A percentile compares a stretch with the other conserved stretches of the same genome.
These are phyloP conservation scores for Agapostemon virescens DNA, from an alignment of 2,888 invertebrate genomes.

Conservation along the genomic window DNA sequence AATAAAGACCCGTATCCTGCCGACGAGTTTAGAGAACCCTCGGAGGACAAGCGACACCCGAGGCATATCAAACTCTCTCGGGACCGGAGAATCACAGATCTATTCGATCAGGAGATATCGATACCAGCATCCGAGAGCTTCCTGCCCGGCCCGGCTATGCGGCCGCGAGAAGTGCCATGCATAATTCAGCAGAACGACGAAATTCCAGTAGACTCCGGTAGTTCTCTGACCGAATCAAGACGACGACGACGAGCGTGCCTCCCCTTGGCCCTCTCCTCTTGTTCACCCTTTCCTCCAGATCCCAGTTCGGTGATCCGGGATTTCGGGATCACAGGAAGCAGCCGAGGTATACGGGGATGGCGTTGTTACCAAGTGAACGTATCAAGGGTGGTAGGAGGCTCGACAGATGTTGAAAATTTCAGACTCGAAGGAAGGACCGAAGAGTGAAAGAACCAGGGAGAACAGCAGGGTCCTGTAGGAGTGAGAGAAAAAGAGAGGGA, in stretches of 20 bases:
- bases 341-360: conserved; percentile 57
- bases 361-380: conserved; percentile 77
- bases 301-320: conserved; percentile 45
- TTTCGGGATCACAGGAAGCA: conserved; percentile 64
- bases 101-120: conserved; percentile 22
- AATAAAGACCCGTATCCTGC: neutral
- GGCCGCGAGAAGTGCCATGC: conserved; percentile 25
- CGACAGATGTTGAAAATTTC: conserved; percentile 77
- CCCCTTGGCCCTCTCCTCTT: neutral
- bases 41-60: too few species aligned
- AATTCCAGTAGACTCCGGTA: conserved; percentile 7
- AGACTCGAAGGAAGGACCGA: conserved; percentile 60
- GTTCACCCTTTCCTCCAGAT: neutral
- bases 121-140: conserved; percentile 22
- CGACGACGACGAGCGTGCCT: neutral
- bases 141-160: conserved; percentile 5
- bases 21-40: neutral
- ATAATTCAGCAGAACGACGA: conserved; percentile 46
- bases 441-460: conserved; percentile 20
- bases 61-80: neutral
- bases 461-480: conserved; percentile 3
- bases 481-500: conserved; percentile 24
- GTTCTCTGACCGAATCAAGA: neutral
- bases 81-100: conserved; percentile 7
- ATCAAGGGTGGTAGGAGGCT: conserved; percentile 71